phyloP scores from a whole-genome alignment of 2,888 invertebrate species.

The Cataglyphis cursor region DNA sequence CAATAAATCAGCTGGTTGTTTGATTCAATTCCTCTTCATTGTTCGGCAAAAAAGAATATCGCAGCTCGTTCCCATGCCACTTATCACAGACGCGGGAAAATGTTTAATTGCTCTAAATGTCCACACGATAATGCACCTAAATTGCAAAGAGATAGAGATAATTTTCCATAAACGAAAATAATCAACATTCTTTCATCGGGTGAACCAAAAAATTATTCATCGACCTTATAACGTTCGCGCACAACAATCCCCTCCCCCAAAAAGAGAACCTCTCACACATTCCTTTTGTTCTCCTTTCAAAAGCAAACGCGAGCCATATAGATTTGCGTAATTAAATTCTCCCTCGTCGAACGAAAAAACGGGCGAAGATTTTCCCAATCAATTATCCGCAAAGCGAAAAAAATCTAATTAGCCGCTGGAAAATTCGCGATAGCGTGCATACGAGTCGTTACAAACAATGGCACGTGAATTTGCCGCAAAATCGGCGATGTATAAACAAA shows the following conservation, averaged over 20 bases:
- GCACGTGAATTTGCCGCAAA: constrained; percentile 45
- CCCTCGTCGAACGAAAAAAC: background rate
- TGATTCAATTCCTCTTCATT: background rate
- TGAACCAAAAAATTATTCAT: background rate
- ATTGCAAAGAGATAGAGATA: background rate
- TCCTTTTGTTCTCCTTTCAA: background rate
- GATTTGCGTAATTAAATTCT: constrained; percentile 18
- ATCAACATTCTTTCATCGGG: background rate
- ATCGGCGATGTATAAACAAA: constrained; percentile 35
- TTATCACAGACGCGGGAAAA: background rate
- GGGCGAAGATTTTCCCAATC: background rate
- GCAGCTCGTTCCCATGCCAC: background rate
- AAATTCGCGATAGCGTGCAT: constrained; percentile 10
- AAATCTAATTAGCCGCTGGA: constrained; percentile 13
- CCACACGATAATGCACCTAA: background rate
- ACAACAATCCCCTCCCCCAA: background rate
- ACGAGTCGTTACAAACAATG: constrained; percentile 37
- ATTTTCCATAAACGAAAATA: background rate
- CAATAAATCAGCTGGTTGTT: constrained; percentile 14
- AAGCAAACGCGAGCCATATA: constrained; percentile 18
- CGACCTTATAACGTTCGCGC: background rate
- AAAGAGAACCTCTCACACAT: background rate
- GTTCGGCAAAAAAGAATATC: constrained; percentile 20
- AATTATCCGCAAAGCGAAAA: background rate
- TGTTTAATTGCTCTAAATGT: background rate